phyloP scores from a whole-genome alignment of 1,140 invertebrate genomes.

The Danaus plexippus region DNA sequence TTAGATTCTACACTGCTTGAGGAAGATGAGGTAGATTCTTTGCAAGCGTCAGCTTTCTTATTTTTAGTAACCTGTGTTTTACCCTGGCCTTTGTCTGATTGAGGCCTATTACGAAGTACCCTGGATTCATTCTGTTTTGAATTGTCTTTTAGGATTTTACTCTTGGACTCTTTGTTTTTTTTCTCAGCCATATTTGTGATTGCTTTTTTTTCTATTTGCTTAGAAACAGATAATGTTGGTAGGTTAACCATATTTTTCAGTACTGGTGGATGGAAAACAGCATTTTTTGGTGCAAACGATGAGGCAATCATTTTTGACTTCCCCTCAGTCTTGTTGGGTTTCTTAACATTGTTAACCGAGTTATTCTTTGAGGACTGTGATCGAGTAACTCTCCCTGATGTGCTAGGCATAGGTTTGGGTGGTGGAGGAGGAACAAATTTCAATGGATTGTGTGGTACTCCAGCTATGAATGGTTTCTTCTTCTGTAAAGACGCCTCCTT shows the following conservation, averaged over 20 bases:
- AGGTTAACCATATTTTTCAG: slow-evolving; percentile 30
- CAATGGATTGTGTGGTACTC: slow-evolving; percentile 30
- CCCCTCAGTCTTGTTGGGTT: slow-evolving; percentile 13
- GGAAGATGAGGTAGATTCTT: slow-evolving; percentile 4
- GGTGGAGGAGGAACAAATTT: slow-evolving; percentile 47
- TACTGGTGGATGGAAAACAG: slow-evolving; percentile 35
- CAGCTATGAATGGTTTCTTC: slow-evolving; percentile 53
- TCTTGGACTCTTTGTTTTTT: slow-evolving; percentile 4
- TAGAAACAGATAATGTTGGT: slow-evolving; percentile 21
- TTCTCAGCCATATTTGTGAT: background rate
- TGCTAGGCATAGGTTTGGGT: slow-evolving; percentile 36
- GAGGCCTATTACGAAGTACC: no score
- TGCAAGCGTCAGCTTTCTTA: no score
- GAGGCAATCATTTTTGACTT: slow-evolving; percentile 14
- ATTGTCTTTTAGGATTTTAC: no score
- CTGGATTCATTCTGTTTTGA: no score
- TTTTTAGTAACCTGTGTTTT: no score
- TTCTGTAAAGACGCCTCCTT: slow-evolving; percentile 40
- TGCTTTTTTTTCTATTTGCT: slow-evolving; percentile 5
- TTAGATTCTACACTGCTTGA: slow-evolving; percentile 11
- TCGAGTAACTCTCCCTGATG: slow-evolving; percentile 50
- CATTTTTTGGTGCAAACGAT: slow-evolving; percentile 60
- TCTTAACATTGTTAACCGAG: slow-evolving; percentile 7
- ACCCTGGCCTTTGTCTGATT: no score
- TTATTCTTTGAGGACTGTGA: slow-evolving; percentile 37